Percentiles rank a stretch among this genome's conserved stretches.
Evolutionary conservation across 2,113 vertebrate species (phyloP).

Genomic region (Lepisosteus oculatus): DNA sequence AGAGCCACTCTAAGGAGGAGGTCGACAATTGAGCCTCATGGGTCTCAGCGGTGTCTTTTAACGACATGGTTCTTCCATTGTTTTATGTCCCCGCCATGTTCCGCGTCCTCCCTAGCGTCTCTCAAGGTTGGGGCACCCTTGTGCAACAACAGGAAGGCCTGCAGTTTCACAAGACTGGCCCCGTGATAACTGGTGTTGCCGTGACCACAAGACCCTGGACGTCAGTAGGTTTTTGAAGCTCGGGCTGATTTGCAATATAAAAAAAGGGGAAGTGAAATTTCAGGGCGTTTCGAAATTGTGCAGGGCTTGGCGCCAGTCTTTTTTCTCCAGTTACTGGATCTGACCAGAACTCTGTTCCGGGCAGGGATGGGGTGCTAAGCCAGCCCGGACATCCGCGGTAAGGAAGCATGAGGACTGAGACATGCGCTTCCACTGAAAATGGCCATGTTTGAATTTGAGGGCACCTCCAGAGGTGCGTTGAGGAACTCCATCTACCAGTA

Average conservation of each 20-base stretch:
- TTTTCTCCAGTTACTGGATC: constrained; percentile 40
- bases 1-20: no score
- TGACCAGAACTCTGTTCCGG: constrained; percentile 31
- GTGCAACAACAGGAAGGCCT: constrained; percentile 37
- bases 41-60: no score
- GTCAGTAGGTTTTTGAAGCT: not conserved
- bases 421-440: no score
- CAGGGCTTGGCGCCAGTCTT: constrained; percentile 28
- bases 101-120: no score
- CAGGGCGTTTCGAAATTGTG: constrained; percentile 37
- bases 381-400: constrained; percentile 24
- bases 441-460: no score
- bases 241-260: constrained; percentile 7
- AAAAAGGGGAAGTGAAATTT: not conserved
- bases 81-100: no score
- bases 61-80: no score
- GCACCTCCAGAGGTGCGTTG: no score
- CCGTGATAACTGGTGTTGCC: not conserved
- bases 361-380: constrained; percentile 18
- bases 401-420: not conserved
- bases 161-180: constrained; percentile 31
- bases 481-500: no score
- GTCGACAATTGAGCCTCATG: no score
- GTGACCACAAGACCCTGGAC: not conserved
- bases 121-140: constrained; percentile 10